These are phyloP conservation scores for Branchellion lobata DNA, from an alignment of 2,888 invertebrate genomes.

Conservation along the genomic window DNA sequence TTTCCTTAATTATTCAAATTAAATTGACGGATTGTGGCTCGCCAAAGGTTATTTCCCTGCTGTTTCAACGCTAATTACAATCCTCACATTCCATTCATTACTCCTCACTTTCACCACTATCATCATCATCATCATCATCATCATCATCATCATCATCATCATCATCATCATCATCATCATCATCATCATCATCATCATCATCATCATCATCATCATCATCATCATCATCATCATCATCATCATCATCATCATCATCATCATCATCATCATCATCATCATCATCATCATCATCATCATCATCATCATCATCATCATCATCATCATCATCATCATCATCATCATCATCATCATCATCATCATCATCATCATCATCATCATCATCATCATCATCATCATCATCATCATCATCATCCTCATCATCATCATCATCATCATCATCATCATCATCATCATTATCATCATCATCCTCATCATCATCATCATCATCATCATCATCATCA, in stretches of 20 bases:
- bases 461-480: no score
- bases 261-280: conserved; percentile 1
- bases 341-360: conserved; percentile 34
- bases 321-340: conserved; percentile 28
- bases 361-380: conserved; percentile 24
- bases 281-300: conserved; percentile 32
- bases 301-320: neutral
- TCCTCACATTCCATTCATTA: no score
- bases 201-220: conserved; percentile 8
- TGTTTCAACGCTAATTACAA: no score
- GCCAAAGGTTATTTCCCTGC: no score
- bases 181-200: conserved; percentile 40
- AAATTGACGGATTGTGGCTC: no score
- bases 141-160: conserved; percentile 10
- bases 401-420: no score
- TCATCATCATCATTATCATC: neutral
- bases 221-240: conserved; percentile 16
- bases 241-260: conserved; percentile 9
- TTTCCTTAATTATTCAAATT: no score
- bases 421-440: conserved; percentile 14
- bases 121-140: neutral
- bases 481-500: no score
- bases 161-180: conserved; percentile 6
- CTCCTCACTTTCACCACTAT: neutral
- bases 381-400: conserved; percentile 38